phyloP scores from a whole-genome alignment of 2,888 invertebrate species.

The Lasioglossum calceatum region DNA sequence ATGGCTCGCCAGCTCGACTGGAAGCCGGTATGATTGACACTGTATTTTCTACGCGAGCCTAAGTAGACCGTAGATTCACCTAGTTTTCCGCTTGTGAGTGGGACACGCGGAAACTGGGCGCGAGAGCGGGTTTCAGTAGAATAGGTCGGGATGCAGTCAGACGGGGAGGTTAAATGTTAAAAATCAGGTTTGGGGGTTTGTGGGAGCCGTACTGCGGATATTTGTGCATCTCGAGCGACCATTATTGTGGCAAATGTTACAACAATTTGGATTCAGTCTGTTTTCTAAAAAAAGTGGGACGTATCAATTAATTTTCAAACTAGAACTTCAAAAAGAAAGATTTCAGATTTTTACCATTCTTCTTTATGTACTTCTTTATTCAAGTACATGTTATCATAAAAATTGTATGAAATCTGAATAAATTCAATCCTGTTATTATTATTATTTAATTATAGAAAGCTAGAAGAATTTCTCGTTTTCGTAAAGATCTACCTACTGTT shows the following conservation, averaged over 20 bases:
- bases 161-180: neutral
- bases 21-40: constrained; percentile 77
- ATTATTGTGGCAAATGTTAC: neutral
- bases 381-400: neutral
- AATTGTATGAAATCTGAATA: neutral
- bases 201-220: neutral
- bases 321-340: neutral
- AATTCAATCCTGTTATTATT: neutral
- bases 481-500: neutral
- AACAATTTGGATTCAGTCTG: neutral
- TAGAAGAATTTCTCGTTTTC: neutral
- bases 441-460: no score
- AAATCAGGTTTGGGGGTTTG: neutral
- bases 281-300: neutral
- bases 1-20: constrained; percentile 75
- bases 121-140: neutral
- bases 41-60: neutral
- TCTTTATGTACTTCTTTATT: neutral
- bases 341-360: neutral
- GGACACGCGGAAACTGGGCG: neutral
- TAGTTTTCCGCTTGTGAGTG: neutral
- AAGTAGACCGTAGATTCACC: neutral
- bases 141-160: neutral
- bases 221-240: neutral
- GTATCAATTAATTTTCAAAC: neutral